Evolutionary conservation across 2,113 vertebrate species (phyloP), one percentile per base, ranked within the genome.

Genomic region (Nerophis ophidion): DNA sequence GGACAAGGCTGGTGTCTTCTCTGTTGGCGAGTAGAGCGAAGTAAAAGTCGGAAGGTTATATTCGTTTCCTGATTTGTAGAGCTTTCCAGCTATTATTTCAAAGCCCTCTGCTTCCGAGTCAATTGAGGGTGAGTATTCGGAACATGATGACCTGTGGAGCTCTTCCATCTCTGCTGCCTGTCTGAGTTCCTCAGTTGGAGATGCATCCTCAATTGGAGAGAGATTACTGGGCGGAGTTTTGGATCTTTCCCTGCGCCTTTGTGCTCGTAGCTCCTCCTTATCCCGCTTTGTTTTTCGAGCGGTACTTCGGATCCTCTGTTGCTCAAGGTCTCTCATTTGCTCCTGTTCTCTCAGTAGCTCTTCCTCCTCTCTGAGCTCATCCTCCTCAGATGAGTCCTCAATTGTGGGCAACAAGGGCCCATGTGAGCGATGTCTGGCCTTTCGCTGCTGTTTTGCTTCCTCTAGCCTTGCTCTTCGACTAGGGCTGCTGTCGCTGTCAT

Each of bases 101-200:
- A 92, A 93, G 48, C 93, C 94, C 71, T 99, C 97, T 0, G 93
- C 95, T 74, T 99, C 97, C 0, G 97, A 99, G 75, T 99, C 97
- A 7, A 99, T 90, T 9, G 95, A 97, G n/a, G 97, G 97, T 0
- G 97, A 99, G 80, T 98, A 98, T 72, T 99, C 97, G 0, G 97
- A 99, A 83, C 97, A 99, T 46, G 96, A 98, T 7, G 97, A 99
- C 70, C 96, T 91, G 59, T 99, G 97, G 19, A 99, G 91, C 78
- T 99, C 97, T 74, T 99, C 97, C 97, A 99, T 99, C 86, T 99
- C 97, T 0, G 96, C 97, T 0, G 97, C 96, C 77, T 99, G 97
- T 67, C 97, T 89, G 77, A 99, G 88, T 60, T 99, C 97, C 70
- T 99, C 97, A 0, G 97, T 98, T 66, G 96, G 97, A 0, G 97